Percentiles rank a stretch among this genome's conserved stretches.
Evolutionary conservation across 2,113 vertebrate species (phyloP).

Genomic region (Cryptotis parvus): DNA sequence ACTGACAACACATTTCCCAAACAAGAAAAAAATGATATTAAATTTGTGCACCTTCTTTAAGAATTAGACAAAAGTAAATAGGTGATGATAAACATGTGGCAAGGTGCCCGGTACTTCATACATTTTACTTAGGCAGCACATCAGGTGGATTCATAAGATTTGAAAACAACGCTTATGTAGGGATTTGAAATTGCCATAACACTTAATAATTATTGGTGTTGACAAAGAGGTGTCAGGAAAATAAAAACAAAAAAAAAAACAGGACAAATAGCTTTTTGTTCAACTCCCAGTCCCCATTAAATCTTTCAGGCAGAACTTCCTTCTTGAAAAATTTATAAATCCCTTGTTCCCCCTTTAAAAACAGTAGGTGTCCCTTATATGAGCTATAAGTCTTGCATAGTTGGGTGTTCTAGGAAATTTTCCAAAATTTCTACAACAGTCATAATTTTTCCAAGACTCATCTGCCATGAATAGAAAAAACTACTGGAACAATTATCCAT

Average conservation of each 20-base stretch:
- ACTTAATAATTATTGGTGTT: slow-evolving; percentile 87
- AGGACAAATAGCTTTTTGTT: slow-evolving; percentile 82
- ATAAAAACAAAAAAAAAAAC: slow-evolving; percentile 66
- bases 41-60: fast-evolving
- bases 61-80: slow-evolving; percentile 18
- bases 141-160: slow-evolving; percentile 56
- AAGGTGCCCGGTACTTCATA: not conserved
- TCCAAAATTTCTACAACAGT: slow-evolving; percentile 85
- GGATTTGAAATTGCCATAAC: slow-evolving; percentile 70
- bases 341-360: slow-evolving; percentile 85
- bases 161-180: slow-evolving; percentile 76
- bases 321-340: slow-evolving; percentile 88
- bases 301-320: slow-evolving; percentile 85
- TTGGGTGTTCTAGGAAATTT: slow-evolving; percentile 85
- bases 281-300: slow-evolving; percentile 82
- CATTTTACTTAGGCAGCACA: slow-evolving; percentile 32
- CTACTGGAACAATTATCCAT: slow-evolving; percentile 77
- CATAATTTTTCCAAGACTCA: slow-evolving; percentile 86
- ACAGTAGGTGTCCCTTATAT: slow-evolving; percentile 85
- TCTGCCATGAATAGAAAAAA: slow-evolving; percentile 78
- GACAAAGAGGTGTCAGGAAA: slow-evolving; percentile 83
- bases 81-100: not conserved
- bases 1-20: slow-evolving; percentile 10
- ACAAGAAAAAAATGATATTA: not conserved
- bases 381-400: slow-evolving; percentile 87